phyloP scores from a whole-genome alignment of 2,113 vertebrate genomes.

The Zosterops hypoxanthus region DNA sequence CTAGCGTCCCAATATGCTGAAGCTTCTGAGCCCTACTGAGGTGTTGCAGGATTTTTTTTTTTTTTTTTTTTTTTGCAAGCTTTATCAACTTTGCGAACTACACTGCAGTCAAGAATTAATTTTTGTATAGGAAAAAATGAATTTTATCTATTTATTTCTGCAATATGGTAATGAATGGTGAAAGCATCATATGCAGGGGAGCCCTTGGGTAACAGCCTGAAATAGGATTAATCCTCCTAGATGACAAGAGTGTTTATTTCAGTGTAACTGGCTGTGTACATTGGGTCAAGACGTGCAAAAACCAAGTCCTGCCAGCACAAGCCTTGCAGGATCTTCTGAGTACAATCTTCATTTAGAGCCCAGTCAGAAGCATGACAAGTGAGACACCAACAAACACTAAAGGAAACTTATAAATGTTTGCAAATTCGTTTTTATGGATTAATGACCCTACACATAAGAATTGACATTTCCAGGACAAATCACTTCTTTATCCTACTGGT shows the following conservation, averaged over 20 bases:
- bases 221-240: conserved; percentile 46
- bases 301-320: neutral
- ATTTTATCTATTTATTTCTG: neutral
- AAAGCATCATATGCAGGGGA: neutral
- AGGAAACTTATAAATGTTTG: conserved; percentile 47
- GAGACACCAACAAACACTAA: neutral
- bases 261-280: neutral
- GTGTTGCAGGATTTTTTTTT: neutral
- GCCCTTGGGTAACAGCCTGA: conserved; percentile 8
- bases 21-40: neutral
- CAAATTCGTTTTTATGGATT: conserved; percentile 44
- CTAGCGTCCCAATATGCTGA: neutral
- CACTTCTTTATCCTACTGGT: conserved; percentile 66
- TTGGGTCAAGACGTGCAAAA: neutral
- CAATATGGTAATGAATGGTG: neutral
- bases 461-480: conserved; percentile 65
- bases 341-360: neutral
- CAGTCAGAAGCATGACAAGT: neutral
- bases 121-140: neutral
- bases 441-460: conserved; percentile 60
- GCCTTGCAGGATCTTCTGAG: neutral
- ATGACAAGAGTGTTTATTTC: conserved; percentile 17
- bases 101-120: neutral
- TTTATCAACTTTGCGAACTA: neutral
- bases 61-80: neutral